Evolutionary conservation across 2,888 invertebrate genomes (phyloP), one percentile per base, ranked within the genome.

Genomic region (Aleiodes leptofemur): DNA sequence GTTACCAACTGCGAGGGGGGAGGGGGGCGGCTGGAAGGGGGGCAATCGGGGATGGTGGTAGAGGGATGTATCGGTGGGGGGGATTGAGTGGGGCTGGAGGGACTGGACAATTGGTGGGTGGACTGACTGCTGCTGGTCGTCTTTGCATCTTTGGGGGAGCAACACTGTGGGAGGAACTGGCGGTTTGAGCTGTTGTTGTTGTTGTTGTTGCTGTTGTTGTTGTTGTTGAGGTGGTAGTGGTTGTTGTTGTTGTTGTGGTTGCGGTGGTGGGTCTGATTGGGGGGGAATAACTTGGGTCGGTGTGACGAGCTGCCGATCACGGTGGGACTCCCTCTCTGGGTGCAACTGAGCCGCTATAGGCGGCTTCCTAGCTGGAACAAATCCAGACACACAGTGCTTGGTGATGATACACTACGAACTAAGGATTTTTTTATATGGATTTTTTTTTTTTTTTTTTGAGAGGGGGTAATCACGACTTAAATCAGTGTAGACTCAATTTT

Each of bases 281-380:
- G 81, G 78, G 4, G 82, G 43, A 14, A 53, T 23, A 77, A 72
- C 48, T 76, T 77, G 48, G 81, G 80, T 69, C 82, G 80, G 29
- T 79, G 78, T n/a, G 83, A 83, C 69, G 82, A 68, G 81, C 64
- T 68, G n/a, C 85, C 88, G 81, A 53, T 90, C 89, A 76, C 91
- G 85, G 76, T 90, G 80, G 16, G 91, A 85, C 81, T 92, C 92
- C 84, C 91, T 87, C 85, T 91, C 91, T 77, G 91, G 84, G 85
- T 92, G 91, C 87, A 90, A 82, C 81, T 87, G 88, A 86, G 90
- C 88, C 90, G 90, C 90, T 91, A 92, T 90, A 90, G 91, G 90
- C 90, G 91, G 90, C 91, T 91, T 92, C 91, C 92, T 92, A 90
- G 91, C 92, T 92, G 91, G 88, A 92, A 92, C 91, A 92, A 92